These are phyloP conservation scores for Drosophila truncata DNA, from an alignment of 1,140 invertebrate genomes.

Conservation along the genomic window DNA sequence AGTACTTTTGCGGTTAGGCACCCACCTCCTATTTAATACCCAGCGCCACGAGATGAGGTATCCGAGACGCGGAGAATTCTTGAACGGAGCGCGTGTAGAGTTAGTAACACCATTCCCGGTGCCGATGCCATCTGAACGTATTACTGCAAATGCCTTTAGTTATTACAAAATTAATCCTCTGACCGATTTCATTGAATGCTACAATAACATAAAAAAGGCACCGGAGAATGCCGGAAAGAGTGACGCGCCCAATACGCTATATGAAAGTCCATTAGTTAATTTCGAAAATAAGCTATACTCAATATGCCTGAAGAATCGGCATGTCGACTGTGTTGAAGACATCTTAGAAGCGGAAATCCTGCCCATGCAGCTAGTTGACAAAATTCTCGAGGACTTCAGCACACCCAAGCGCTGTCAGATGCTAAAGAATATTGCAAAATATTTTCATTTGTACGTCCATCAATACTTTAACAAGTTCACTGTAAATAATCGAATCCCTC, in stretches of 20 bases:
- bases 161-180: constrained; percentile 33
- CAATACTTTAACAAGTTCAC: constrained; percentile 35
- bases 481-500: constrained; percentile 2
- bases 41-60: constrained; percentile 22
- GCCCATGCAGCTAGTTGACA: background rate
- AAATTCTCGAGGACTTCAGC: constrained; percentile 20
- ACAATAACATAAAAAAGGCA: constrained; percentile 3
- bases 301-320: constrained; percentile 3
- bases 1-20: constrained; percentile 45
- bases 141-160: constrained; percentile 36
- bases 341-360: background rate
- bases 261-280: constrained; percentile 27
- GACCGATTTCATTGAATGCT: constrained; percentile 27
- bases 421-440: constrained; percentile 7
- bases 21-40: constrained; percentile 34
- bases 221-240: background rate
- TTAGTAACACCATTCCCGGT: background rate
- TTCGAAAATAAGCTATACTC: constrained; percentile 32
- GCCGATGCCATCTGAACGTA: constrained; percentile 4
- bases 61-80: background rate
- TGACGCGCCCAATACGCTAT: background rate
- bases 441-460: constrained; percentile 36
- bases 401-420: constrained; percentile 39
- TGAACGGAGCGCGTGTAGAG: constrained; percentile 17
- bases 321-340: constrained; percentile 15